Evolutionary conservation across 2,797 vertebrate species (phyloP).

Genomic region (Artibeus jamaicensis): DNA sequence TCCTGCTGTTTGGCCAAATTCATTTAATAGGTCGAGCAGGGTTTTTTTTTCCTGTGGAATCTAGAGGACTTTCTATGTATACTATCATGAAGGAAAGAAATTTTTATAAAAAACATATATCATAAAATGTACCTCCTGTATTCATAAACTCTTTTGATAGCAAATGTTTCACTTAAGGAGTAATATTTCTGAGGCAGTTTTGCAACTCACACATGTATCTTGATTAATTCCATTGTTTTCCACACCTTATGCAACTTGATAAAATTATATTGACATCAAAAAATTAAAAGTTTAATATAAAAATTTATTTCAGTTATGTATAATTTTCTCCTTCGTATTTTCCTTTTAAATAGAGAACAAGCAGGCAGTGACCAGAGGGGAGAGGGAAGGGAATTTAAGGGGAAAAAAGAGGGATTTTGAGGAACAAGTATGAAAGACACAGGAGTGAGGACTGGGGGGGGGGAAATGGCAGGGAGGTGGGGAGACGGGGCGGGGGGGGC

Average conservation of each 20-base stretch:
- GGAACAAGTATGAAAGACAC: no score
- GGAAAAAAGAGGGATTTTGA: no score
- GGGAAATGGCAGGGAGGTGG: no score
- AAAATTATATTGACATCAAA: background rate
- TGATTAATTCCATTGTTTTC: background rate
- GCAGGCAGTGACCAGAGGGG: no score
- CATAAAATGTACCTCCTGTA: background rate
- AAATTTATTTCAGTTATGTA: background rate
- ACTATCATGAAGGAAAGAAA: background rate
- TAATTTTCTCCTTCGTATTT: background rate
- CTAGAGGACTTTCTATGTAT: no score
- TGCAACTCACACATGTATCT: background rate
- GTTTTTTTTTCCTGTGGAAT: no score
- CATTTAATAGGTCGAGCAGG: no score
- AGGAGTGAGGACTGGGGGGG: no score
- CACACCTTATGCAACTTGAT: background rate
- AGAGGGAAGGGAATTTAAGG: no score
- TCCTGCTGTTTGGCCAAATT: no score
- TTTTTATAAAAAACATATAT: background rate
- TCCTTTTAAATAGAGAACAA: no score
- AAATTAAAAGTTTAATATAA: background rate
- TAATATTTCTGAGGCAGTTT: background rate
- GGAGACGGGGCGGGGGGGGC: no score
- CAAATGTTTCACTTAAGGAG: slow-evolving; percentile 21
- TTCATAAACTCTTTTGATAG: background rate